Evolutionary conservation across 2,113 vertebrate genomes (phyloP), one percentile per base, ranked within the genome.

Genomic region (Tupaia chinensis): DNA sequence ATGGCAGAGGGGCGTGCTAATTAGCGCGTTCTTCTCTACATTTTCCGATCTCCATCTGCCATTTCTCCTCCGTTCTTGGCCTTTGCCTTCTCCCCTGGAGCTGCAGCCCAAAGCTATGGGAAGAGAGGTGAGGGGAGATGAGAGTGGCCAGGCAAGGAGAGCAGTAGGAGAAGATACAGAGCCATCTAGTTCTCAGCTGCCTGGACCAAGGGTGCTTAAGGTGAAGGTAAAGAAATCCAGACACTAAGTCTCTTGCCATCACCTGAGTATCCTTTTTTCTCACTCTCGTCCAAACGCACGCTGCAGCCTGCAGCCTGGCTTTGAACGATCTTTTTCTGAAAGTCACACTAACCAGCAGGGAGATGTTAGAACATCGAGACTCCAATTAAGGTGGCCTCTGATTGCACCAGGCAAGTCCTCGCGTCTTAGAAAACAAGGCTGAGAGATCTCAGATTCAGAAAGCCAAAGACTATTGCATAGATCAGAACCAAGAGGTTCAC

Each of bases 311-410:
- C 63, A 96, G 79, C 20, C 53, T 92, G 5, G 16, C 74, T 74
- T 12, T 44, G 3, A 89, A 79, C 92, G 44, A 65, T 54, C 89
- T 54, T 92, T 87, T 96, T 63, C 87, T 87, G 32, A 58, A 89
- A 79, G 82, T 63, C 44, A 60, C 56, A 23, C 90, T 82, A 66
- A 22, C 87, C 68, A 86, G 65, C 89, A 27, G 87, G 94, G 87
- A 82, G 90, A 91, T 34, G 56, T 86, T 58, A 81, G 76, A 44
- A 66, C 54, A 83, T 81, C 27, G 20, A 87, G 89, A 23, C 54
- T 86, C 83, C 80, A 91, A 91, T 94, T 93, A 95, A 93, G 65
- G 34, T 86, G 27, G 9, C 69, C 60, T 74, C 87, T 86, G 89
- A 91, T 91, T 85, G 86, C n/a, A 16, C 29, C 19, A 20, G 91